Conservation (phyloP, 2,888 invertebrate genomes). For the Euproctis similis region DNA sequence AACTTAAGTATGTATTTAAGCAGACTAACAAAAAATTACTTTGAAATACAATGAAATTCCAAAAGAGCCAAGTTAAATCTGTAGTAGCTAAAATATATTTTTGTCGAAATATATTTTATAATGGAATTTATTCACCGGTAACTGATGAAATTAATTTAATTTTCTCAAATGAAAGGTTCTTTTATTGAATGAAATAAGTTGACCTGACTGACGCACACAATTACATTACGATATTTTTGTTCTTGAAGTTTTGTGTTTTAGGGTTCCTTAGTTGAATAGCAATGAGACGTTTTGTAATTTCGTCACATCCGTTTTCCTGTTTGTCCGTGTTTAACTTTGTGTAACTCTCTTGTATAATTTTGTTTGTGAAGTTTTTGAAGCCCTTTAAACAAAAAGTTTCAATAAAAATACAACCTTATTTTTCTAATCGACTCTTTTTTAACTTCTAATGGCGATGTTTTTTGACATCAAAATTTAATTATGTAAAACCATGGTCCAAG, state of each 20-base stretch:
- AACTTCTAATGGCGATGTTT: too few species aligned
- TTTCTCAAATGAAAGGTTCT: slow-evolving; percentile 3
- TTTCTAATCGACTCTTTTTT: too few species aligned
- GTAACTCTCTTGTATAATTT: slow-evolving; percentile 5
- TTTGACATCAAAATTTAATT: too few species aligned
- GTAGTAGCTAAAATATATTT: too few species aligned
- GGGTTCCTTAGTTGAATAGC: slow-evolving; percentile 3
- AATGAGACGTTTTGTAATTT: slow-evolving; percentile 5
- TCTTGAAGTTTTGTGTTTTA: slow-evolving; percentile 3
- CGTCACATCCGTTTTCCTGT: slow-evolving; percentile 4
- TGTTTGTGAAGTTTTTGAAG: not conserved
- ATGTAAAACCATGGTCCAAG: too few species aligned
- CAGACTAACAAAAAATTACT: too few species aligned
- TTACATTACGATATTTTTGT: slow-evolving; percentile 7
- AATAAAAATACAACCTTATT: too few species aligned
- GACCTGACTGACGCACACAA: slow-evolving; percentile 5
- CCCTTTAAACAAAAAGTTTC: too few species aligned
- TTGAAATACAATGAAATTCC: too few species aligned
- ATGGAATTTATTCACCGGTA: not conserved
- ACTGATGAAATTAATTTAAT: slow-evolving; percentile 7
- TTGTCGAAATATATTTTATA: too few species aligned
- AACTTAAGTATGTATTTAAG: too few species aligned
- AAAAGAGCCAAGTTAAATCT: too few species aligned
- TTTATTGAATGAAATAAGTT: slow-evolving; percentile 7
- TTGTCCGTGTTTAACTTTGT: slow-evolving; percentile 3